Base-by-base conservation (phyloP, 2,797 vertebrate species). In the Pangasius mekongensis region DNA sequence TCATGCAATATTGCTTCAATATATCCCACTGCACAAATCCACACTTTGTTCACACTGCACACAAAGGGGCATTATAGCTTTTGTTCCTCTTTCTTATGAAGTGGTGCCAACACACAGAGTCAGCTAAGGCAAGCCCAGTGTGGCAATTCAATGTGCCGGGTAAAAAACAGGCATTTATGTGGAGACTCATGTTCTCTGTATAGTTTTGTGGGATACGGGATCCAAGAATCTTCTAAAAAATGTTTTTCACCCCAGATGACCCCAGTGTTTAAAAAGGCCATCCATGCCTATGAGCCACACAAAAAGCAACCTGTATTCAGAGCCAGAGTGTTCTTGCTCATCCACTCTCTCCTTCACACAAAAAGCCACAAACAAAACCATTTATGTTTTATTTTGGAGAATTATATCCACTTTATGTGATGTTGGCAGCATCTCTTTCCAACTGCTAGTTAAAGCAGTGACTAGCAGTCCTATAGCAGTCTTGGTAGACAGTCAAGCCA, bases 221-320 rank as follows among this genome's bases (percentile, higher is more conserved):
- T 69, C 82, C 2, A 36, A 80, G 33, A 90, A 91, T 87, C 74
- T 83, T 69, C 84, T 58, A 24, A 86, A 84, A 92, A 85, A 92
- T 39, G 24, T 67, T 80, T 67, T 81, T 95, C 89, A 92, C 93
- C 94, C 93, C 88, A 88, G 89, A 93, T 92, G 92, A 95, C 94
- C 93, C 91, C 76, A 11, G 33, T 7, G 14, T 90, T 91, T 90
- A 90, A 86, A 89, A 87, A 89, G 91, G 87, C 90, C 86, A 89
- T 91, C 90, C 88, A 67, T 91, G 91, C 89, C 88, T 84, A 86
- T 86, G 90, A 47, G 64, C 71, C 47, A 87, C 73, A 86, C 30
- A 18, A 86, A 93, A 91, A 94, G 92, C 92, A 93, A 92, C 92
- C 71, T 73, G 54, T 56, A 83, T 89, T 67, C 69, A 76, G 71